Conservation (phyloP, 1,140 invertebrate species). For the Brachystomella parvula region DNA sequence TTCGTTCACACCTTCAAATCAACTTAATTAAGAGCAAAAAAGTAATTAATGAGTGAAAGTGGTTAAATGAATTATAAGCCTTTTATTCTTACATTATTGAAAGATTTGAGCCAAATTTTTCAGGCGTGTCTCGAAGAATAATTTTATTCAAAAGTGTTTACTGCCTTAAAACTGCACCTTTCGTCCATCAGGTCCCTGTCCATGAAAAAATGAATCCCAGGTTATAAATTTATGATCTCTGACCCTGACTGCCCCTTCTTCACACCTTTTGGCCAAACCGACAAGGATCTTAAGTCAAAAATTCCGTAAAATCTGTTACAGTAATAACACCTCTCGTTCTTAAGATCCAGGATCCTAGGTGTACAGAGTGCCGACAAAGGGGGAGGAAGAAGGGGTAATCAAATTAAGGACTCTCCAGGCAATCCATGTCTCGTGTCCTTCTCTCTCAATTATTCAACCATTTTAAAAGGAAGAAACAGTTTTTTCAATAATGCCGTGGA, state of each 20-base stretch:
- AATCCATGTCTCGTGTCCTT: not conserved
- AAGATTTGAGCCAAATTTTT: not conserved
- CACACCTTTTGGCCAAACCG: not conserved
- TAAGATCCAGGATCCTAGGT: too few species aligned
- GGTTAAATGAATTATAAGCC: too few species aligned
- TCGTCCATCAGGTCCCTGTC: not conserved
- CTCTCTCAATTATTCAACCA: not conserved
- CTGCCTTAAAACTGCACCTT: not conserved
- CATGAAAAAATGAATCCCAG: not conserved
- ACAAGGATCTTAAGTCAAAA: not conserved
- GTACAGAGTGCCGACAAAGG: not conserved
- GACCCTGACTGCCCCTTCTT: constrained; percentile 9
- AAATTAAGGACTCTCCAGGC: not conserved
- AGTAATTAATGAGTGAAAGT: too few species aligned
- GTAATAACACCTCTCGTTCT: not conserved
- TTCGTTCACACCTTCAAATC: too few species aligned
- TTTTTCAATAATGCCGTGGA: too few species aligned
- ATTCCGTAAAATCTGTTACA: constrained; percentile 1
- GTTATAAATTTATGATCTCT: not conserved
- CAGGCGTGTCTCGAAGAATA: not conserved
- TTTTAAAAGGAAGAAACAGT: too few species aligned
- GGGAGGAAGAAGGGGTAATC: not conserved
- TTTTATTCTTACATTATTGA: not conserved
- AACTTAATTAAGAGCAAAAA: not conserved
- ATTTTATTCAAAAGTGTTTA: too few species aligned